These are phyloP conservation scores for Brachypodius melanocephalos DNA, from an alignment of 2,113 vertebrate species.

Conservation along the genomic window DNA sequence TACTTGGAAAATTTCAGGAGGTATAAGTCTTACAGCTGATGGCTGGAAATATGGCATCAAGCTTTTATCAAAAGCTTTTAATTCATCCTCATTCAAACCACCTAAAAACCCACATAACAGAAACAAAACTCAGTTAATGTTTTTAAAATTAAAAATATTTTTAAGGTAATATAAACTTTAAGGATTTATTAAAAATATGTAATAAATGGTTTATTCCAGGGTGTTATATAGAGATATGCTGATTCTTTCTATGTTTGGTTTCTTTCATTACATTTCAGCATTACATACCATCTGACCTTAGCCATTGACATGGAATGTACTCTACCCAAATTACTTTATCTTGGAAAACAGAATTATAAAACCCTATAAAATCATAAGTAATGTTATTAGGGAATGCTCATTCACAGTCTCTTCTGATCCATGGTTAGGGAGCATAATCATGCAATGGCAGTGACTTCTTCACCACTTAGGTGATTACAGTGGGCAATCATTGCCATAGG, in stretches of 20 bases:
- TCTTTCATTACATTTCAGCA: neutral
- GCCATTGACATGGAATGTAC: neutral
- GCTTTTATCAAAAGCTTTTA: slow-evolving; percentile 67
- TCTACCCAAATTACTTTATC: neutral
- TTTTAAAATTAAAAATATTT: neutral
- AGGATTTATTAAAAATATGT: neutral
- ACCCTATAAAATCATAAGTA: neutral
- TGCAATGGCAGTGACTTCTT: neutral
- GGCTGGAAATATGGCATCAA: slow-evolving; percentile 80
- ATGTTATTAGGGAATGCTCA: neutral
- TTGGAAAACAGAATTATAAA: neutral
- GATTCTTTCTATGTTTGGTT: neutral
- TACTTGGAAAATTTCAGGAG: slow-evolving; percentile 79
- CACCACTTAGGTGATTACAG: neutral
- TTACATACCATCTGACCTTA: neutral
- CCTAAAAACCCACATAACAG: slow-evolving; percentile 56
- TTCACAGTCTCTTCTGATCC: neutral
- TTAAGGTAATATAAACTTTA: neutral
- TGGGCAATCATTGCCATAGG: neutral
- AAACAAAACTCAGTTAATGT: neutral
- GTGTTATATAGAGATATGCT: neutral
- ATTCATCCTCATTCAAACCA: slow-evolving; percentile 76
- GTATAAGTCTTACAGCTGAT: slow-evolving; percentile 70
- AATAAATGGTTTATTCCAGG: neutral
- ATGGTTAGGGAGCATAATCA: neutral